Evolutionary conservation across 2,113 vertebrate genomes (phyloP).

Genomic region (Progne subis): DNA sequence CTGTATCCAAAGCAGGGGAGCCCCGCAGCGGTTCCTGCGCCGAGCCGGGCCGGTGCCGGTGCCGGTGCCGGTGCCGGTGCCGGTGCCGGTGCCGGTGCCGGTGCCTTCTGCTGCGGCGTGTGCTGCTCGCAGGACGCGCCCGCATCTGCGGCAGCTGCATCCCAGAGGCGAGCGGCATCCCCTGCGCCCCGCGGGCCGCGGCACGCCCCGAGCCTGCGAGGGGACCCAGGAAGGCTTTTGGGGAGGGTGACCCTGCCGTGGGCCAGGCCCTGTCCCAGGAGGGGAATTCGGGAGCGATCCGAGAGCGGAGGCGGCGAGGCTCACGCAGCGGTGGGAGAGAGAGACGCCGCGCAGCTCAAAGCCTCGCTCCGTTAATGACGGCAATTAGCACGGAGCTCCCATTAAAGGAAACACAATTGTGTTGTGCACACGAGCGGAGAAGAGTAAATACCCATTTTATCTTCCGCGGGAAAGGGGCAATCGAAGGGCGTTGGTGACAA

Average conservation of each 20-base stretch:
- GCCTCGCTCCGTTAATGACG: neutral
- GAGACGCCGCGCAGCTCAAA: neutral
- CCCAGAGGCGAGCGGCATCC: neutral
- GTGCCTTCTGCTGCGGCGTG: slow-evolving; percentile 54
- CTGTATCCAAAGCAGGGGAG: neutral
- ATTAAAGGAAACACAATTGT: slow-evolving; percentile 21
- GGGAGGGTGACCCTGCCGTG: rapidly evolving
- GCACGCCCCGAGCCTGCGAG: neutral
- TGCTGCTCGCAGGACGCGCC: neutral
- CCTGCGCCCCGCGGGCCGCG: no score
- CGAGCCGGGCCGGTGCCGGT: neutral
- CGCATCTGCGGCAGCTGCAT: neutral
- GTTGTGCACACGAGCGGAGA: slow-evolving; percentile 19
- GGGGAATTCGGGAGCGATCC: neutral
- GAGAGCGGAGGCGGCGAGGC: neutral
- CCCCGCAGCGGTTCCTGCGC: neutral
- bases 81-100: neutral
- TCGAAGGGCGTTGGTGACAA: neutral
- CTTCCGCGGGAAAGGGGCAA: neutral
- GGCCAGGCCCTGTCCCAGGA: neutral
- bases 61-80: neutral
- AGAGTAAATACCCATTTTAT: slow-evolving; percentile 57
- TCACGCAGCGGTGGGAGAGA: neutral
- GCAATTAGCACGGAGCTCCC: slow-evolving; percentile 35
- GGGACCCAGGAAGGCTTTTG: neutral